These are phyloP conservation scores for Fissipunctia ypsillon DNA, from an alignment of 2,888 invertebrate genomes.

Conservation along the genomic window DNA sequence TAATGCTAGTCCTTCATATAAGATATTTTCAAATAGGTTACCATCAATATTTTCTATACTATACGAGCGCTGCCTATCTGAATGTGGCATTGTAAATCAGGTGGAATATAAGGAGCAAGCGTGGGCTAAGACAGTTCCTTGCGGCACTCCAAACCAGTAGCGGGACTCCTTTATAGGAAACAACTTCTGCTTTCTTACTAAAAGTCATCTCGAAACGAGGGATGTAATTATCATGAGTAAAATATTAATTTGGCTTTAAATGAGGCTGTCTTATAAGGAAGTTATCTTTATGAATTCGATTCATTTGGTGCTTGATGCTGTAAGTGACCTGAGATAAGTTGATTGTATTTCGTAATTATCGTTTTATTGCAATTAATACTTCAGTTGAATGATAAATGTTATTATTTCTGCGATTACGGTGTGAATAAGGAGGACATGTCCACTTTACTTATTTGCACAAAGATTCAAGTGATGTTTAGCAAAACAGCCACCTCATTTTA, in stretches of 20 bases:
- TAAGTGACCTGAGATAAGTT: slow-evolving; percentile 45
- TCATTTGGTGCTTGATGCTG: slow-evolving; percentile 23
- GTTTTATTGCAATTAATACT: slow-evolving; percentile 35
- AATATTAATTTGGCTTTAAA: slow-evolving; percentile 47
- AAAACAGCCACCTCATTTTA: slow-evolving; percentile 40
- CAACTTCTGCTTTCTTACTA: slow-evolving; percentile 53
- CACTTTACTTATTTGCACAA: slow-evolving; percentile 45
- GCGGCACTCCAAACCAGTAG: slow-evolving; percentile 77
- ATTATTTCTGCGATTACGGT: slow-evolving; percentile 27
- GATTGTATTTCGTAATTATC: slow-evolving; percentile 33
- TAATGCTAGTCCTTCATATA: not conserved
- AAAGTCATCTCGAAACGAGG: slow-evolving; percentile 56
- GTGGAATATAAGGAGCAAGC: slow-evolving; percentile 69
- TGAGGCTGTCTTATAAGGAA: slow-evolving; percentile 20
- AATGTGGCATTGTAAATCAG: slow-evolving; percentile 68
- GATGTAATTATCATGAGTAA: slow-evolving; percentile 59
- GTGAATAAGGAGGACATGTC: slow-evolving; percentile 41
- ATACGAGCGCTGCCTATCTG: slow-evolving; percentile 43
- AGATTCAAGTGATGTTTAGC: slow-evolving; percentile 24
- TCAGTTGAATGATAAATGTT: slow-evolving; percentile 41
- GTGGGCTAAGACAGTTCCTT: slow-evolving; percentile 78
- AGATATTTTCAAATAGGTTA: slow-evolving; percentile 32
- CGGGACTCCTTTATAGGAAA: slow-evolving; percentile 70
- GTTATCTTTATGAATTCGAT: slow-evolving; percentile 33
- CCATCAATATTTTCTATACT: slow-evolving; percentile 43